A percentile compares a stretch with the other conserved stretches of the same genome.
Conservation (phyloP, 2,113 vertebrate genomes). For the Pollimyrus isidori region DNA sequence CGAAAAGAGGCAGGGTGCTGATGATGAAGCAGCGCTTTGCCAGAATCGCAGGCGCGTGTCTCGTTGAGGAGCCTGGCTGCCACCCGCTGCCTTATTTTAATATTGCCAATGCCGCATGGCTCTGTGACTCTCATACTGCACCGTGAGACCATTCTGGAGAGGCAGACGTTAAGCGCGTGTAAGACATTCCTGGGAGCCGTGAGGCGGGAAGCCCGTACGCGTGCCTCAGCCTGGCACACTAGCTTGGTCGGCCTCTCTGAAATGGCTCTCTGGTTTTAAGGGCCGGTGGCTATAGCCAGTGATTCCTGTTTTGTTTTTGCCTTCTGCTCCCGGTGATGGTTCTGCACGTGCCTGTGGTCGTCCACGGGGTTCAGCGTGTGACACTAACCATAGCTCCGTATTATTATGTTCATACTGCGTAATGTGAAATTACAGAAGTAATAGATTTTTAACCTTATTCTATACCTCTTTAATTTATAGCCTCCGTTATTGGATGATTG, state of each 20-base stretch:
- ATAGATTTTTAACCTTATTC: not conserved
- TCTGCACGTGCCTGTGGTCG: not conserved
- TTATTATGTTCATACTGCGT: not conserved
- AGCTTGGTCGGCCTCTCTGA: constrained; percentile 1
- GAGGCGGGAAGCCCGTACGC: not conserved
- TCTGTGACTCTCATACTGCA: not conserved
- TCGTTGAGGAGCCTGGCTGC: not conserved
- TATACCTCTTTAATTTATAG: not conserved
- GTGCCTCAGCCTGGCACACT: not conserved
- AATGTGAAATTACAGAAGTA: not conserved
- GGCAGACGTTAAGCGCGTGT: not conserved
- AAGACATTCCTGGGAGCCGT: not conserved
- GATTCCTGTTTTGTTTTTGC: not conserved
- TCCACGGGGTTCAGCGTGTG: not conserved
- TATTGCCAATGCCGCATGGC: not conserved
- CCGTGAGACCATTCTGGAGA: not conserved
- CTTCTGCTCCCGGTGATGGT: not conserved
- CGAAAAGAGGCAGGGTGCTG: not conserved
- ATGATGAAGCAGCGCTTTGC: not conserved
- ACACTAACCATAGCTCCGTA: not conserved
- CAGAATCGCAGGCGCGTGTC: not conserved
- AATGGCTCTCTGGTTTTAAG: constrained; percentile 13
- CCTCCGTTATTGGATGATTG: not conserved
- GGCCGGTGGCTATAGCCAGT: not conserved
- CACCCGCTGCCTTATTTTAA: not conserved